These are phyloP conservation scores for Buphagus erythrorhynchus DNA, from an alignment of 2,797 vertebrate species.

Conservation along the genomic window DNA sequence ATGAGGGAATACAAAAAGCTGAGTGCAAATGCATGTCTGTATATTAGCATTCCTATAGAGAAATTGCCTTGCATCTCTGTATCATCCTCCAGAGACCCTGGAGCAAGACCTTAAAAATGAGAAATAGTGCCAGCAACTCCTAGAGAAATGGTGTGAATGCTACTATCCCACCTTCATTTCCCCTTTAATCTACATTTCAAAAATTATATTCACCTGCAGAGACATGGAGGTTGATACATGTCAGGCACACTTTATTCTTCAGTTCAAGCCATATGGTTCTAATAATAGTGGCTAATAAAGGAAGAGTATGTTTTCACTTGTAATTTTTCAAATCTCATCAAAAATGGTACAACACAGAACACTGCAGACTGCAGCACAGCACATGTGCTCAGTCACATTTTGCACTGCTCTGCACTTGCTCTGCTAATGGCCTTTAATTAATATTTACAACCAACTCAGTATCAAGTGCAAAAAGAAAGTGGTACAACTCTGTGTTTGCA, in stretches of 20 bases:
- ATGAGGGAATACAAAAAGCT: not conserved
- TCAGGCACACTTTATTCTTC: not conserved
- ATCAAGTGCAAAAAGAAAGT: slow-evolving; percentile 23
- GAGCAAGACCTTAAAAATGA: not conserved
- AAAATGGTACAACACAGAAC: not conserved
- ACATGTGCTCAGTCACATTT: slow-evolving; percentile 21
- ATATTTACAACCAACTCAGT: slow-evolving; percentile 25
- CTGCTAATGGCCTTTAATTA: slow-evolving; percentile 35
- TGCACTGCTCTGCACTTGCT: slow-evolving; percentile 40
- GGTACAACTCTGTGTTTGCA: not conserved
- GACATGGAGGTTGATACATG: not conserved
- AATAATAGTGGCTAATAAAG: slow-evolving; percentile 40
- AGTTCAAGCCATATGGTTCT: slow-evolving; percentile 21
- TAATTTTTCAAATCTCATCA: slow-evolving; percentile 50
- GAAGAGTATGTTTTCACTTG: slow-evolving; percentile 41
- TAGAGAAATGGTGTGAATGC: not conserved
- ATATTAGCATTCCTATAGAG: not conserved
- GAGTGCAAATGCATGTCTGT: not conserved
- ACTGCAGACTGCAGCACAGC: slow-evolving; percentile 18
- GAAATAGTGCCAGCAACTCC: not conserved
- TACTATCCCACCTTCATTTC: slow-evolving; percentile 9
- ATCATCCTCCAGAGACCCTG: not conserved
- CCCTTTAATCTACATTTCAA: not conserved
- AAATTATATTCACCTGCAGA: not conserved
- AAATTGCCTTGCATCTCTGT: not conserved